These are phyloP conservation scores for Molossus alvarezi DNA, from an alignment of 2,797 vertebrate species.

Conservation along the genomic window DNA sequence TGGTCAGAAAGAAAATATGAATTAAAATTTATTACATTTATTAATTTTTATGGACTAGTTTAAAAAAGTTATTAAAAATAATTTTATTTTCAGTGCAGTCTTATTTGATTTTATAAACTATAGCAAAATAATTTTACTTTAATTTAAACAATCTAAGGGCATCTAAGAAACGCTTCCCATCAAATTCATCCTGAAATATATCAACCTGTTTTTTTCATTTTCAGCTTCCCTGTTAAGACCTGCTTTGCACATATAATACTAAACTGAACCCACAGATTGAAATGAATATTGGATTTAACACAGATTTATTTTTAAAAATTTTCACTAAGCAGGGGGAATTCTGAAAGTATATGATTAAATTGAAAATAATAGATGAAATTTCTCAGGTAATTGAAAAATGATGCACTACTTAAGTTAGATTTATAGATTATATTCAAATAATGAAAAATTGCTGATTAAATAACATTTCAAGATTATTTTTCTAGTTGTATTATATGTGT, in stretches of 20 bases:
- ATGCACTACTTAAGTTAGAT: neutral
- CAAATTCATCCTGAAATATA: constrained; percentile 23
- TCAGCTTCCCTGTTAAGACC: neutral
- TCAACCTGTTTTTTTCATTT: constrained; percentile 1
- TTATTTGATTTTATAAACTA: neutral
- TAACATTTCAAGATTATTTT: neutral
- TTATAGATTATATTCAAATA: neutral
- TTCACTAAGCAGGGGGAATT: neutral
- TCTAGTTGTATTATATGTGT: neutral
- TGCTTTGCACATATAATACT: neutral
- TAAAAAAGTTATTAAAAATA: neutral
- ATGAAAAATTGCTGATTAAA: neutral
- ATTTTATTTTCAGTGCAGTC: neutral
- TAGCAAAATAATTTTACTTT: neutral
- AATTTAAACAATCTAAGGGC: neutral
- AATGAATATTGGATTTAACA: constrained; percentile 55
- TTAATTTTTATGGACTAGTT: neutral
- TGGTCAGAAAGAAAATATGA: constrained; percentile 1
- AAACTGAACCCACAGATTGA: neutral
- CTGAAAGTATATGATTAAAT: constrained; percentile 1
- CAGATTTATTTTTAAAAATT: neutral
- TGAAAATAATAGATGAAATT: constrained; percentile 36
- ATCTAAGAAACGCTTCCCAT: neutral
- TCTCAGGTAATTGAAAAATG: neutral
- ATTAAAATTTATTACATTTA: neutral